Base-by-base conservation (phyloP, 2,113 vertebrate species). In the Ranitomeya imitator region DNA sequence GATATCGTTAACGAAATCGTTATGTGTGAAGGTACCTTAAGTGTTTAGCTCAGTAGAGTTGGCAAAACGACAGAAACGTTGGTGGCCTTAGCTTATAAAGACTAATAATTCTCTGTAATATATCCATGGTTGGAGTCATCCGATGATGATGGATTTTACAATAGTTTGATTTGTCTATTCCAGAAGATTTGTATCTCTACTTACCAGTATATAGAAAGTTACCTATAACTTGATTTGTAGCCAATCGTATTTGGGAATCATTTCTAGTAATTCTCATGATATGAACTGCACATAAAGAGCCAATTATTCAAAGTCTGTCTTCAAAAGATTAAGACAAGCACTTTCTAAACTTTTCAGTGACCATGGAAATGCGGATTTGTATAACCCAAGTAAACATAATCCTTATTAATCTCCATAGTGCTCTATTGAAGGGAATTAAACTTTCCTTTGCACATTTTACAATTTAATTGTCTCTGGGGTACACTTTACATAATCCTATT, bases 251-350 rank as follows among this genome's bases (percentile, higher is more conserved):
- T 26, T 69, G n/a, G n/a, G 63, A 67, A 26, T 16, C 7, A 8
- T 6, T 73, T 73, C 69, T 77, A 77, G 51, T 78, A 78, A 26
- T 77, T 51, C 51, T n/a, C 76, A 54, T 21, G 51, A 78, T 54
- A 54, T 78, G 19, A 7, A 54, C 5, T 6, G 37, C 51, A 78
- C 7, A 45, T 45, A 45, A 45, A 54, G 6, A 21, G 19, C 5
- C 51, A n/a, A 4, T 54, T 54, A 78, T 78, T 45, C 21, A 52
- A 12, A 11, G 45, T 21, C 51, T 11, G 2, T 13, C 76, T 54
- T 0, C 14, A 18, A 52, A 78, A 45, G 51, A 78, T 78, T 78
- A 54, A 52, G 45, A 54, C 76, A 78, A 54, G 76, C 21, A 12
- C 19, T 21, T 19, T 52, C 14, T 54, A 54, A 54, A n/a, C 7